phyloP scores from a whole-genome alignment of 2,888 invertebrate genomes.

The Philonicus albiceps region DNA sequence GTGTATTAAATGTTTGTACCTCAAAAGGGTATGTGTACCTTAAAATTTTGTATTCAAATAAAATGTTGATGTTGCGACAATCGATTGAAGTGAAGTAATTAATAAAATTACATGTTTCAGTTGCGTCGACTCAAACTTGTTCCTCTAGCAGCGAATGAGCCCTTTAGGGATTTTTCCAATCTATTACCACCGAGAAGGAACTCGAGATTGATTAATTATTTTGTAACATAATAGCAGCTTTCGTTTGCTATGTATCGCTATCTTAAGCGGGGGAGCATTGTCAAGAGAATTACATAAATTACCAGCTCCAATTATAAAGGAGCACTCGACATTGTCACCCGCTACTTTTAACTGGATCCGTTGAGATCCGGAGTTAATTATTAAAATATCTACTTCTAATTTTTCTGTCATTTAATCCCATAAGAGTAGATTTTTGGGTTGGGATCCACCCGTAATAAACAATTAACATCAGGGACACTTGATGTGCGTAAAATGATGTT shows the following conservation, averaged over 20 bases:
- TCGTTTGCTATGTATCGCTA: neutral
- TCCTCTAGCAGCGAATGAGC: neutral
- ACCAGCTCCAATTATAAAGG: constrained; percentile 37
- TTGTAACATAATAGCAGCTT: constrained; percentile 30
- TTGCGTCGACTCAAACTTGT: neutral
- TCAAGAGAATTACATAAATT: constrained; percentile 33
- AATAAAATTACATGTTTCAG: neutral
- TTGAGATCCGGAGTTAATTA: constrained; percentile 45
- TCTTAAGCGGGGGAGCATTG: neutral
- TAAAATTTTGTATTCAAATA: neutral
- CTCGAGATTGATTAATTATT: constrained; percentile 38
- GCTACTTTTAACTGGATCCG: neutral
- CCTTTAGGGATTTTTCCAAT: constrained; percentile 1
- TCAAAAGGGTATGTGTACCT: neutral
- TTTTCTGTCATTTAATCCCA: constrained; percentile 47
- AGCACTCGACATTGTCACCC: neutral
- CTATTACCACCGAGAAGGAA: constrained; percentile 6
- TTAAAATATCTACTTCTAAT: constrained; percentile 47
- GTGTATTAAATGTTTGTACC: neutral
- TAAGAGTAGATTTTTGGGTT: constrained; percentile 33
- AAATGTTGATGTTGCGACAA: neutral
- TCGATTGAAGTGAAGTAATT: neutral
- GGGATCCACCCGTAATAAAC: constrained; percentile 35
- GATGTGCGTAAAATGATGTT: constrained; percentile 40
- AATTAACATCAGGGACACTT: constrained; percentile 44